Base-by-base conservation (phyloP, 2,113 vertebrate genomes). In the Otus sunia region DNA sequence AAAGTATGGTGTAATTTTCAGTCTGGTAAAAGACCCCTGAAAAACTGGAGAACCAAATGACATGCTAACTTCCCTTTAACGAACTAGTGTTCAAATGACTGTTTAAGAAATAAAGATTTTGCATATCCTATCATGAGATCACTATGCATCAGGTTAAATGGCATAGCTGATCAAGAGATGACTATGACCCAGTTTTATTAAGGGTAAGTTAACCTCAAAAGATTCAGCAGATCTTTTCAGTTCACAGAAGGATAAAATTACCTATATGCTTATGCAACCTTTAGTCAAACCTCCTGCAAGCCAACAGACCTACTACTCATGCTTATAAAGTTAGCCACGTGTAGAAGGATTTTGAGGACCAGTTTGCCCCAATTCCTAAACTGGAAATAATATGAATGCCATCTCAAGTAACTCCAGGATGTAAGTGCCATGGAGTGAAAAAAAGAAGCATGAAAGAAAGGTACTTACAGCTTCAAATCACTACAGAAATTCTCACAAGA, bases 181-280 rank as follows among this genome's bases (percentile, higher is more conserved):
- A 88, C 32, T 82, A 12, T 88, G 89, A 85, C 39, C 66, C 34
- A 37, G 45, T 95, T 87, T 87, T 85, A 29, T 80, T 88, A 62
- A 1, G 15, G 37, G 75, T 77, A 71, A 50, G 50, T 66, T 95
- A 50, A 82, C 62, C 89, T 91, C 69, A 92, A 79, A 92, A 76
- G 53, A 79, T 71, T 76, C 52, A 92, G 68, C 55, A 81, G 68
- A 68, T 62, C 45, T 87, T 86, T 91, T 85, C 66, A 29, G 49
- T 91, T 96, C 83, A 67, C 80, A 89, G 74, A 74, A 52, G 49
- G 43, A 91, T 79, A 87, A 87, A 88, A 78, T 79, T 90, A 58
- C 36, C 53, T 73, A 8, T 37, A 39, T 41, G 12, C 30, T 88
- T 82, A 50, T 41, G 49, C 39, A 91, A 41, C 11, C 36, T 78